Conservation (phyloP, 2,113 vertebrate genomes). For the Chionomys nivalis region DNA sequence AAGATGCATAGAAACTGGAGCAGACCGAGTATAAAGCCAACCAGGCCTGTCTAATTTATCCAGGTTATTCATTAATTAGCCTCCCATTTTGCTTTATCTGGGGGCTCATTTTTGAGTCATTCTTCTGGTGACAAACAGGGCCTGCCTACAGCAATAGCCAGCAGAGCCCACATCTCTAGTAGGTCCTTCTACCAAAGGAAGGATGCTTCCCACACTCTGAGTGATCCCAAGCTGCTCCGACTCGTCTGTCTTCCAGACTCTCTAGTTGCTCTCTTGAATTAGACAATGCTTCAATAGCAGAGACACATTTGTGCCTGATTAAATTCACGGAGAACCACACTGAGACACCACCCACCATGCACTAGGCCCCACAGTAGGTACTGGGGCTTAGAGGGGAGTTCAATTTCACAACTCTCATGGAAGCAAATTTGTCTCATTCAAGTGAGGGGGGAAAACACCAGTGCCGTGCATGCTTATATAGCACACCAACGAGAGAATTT, state of each 20-base stretch:
- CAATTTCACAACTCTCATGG: background rate
- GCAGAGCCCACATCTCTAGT: background rate
- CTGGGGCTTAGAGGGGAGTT: background rate
- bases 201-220: background rate
- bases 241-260: constrained; percentile 33
- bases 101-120: background rate
- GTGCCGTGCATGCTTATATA: background rate
- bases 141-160: background rate
- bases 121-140: background rate
- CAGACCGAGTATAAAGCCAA: constrained; percentile 62
- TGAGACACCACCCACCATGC: background rate
- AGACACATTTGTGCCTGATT: constrained; percentile 3
- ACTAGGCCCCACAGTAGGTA: background rate
- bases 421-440: background rate
- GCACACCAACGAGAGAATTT: background rate
- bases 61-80: constrained; percentile 44
- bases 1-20: constrained; percentile 60
- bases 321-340: background rate
- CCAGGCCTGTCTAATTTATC: constrained; percentile 48
- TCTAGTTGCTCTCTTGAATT: background rate
- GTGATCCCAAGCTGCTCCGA: background rate
- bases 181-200: background rate
- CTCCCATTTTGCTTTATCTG: constrained; percentile 32
- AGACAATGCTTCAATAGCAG: background rate
- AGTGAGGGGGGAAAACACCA: background rate